phyloP scores from a whole-genome alignment of 2,113 vertebrate genomes.

The Podarcis raffonei region DNA sequence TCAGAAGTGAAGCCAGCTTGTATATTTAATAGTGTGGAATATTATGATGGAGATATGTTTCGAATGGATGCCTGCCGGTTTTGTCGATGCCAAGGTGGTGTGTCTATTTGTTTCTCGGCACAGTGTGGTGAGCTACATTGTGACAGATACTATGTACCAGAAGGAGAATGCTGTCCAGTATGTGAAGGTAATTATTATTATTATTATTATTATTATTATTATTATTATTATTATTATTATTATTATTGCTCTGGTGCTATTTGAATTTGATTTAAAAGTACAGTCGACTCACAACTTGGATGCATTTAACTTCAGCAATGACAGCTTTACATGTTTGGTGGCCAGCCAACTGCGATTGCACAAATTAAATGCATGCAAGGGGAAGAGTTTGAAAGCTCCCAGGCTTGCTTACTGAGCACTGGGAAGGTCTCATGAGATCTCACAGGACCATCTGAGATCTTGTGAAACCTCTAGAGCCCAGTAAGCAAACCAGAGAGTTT shows the following conservation, averaged over 20 bases:
- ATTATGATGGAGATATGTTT: slow-evolving; percentile 87
- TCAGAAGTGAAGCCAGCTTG: slow-evolving; percentile 88
- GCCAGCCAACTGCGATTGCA: too few species aligned
- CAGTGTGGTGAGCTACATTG: slow-evolving; percentile 88
- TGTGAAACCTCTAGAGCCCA: too few species aligned
- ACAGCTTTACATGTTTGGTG: too few species aligned
- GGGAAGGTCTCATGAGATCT: too few species aligned
- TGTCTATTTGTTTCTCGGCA: slow-evolving; percentile 88
- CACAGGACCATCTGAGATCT: too few species aligned
- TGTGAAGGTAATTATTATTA: slow-evolving; percentile 81
- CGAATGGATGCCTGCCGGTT: slow-evolving; percentile 90
- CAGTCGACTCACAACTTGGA: neutral
- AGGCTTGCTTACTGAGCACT: too few species aligned
- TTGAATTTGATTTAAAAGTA: neutral
- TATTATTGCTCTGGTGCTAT: neutral
- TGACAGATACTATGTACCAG: slow-evolving; percentile 86
- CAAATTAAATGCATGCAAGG: too few species aligned
- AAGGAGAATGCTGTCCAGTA: slow-evolving; percentile 90
- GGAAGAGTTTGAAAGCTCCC: too few species aligned
- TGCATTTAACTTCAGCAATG: too few species aligned
- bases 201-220: neutral
- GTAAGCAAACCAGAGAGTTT: too few species aligned
- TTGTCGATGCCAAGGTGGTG: slow-evolving; percentile 88
- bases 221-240: too few species aligned
- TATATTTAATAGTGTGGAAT: slow-evolving; percentile 85